Conservation (phyloP, 2,888 invertebrate species). For the Drosophila paramelanica region DNA sequence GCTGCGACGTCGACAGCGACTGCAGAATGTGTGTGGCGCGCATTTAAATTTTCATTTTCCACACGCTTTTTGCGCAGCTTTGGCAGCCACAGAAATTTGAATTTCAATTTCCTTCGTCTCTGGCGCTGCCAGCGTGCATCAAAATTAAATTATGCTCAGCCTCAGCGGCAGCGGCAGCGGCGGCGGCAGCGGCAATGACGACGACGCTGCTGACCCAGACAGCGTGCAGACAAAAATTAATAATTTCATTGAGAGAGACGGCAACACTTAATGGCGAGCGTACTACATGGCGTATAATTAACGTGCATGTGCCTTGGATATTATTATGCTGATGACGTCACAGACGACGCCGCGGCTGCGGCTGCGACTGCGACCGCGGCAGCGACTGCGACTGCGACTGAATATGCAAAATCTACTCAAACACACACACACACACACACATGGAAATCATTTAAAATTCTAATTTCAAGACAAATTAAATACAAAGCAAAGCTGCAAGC, state of each 20-base stretch:
- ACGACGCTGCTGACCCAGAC: constrained; percentile 74
- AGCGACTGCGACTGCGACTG: constrained; percentile 27
- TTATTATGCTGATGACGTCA: constrained; percentile 79
- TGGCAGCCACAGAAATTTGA: constrained; percentile 70
- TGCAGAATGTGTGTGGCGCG: constrained; percentile 67
- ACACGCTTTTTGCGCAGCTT: constrained; percentile 58
- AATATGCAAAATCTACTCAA: constrained; percentile 67
- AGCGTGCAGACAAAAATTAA: constrained; percentile 79
- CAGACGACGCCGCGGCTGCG: constrained; percentile 32
- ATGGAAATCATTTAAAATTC: constrained; percentile 74
- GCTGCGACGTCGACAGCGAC: constrained; percentile 12
- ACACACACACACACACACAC: constrained; percentile 32
- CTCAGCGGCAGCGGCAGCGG: constrained; percentile 38
- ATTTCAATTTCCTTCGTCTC: constrained; percentile 69
- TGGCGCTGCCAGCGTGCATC: constrained; percentile 64
- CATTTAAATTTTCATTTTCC: constrained; percentile 81
- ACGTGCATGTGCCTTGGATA: constrained; percentile 70
- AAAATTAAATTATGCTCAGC: constrained; percentile 79
- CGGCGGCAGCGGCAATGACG: constrained; percentile 22
- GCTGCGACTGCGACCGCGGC: constrained; percentile 2
- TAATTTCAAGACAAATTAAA: constrained; percentile 79
- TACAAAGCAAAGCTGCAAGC: constrained; percentile 70
- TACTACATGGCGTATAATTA: constrained; percentile 81
- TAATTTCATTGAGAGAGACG: constrained; percentile 65
- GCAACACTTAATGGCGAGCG: constrained; percentile 48